Conservation (phyloP, 2,113 vertebrate genomes). For the Cephalopterus ornatus region DNA sequence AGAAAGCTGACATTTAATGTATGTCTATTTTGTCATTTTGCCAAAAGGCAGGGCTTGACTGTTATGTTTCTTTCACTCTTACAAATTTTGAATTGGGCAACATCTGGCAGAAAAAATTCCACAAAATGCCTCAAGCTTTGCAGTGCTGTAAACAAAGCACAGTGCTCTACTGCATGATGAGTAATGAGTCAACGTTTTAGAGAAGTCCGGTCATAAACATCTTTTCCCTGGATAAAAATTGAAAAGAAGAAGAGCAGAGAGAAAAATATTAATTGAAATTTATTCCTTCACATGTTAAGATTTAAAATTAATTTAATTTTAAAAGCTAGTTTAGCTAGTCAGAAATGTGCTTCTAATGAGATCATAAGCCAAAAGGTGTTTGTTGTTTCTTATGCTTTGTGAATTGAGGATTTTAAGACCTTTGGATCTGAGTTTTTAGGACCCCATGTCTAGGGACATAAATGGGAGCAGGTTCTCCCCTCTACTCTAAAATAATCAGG, state of each 20-base stretch:
- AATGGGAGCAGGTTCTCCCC: neutral
- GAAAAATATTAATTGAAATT: neutral
- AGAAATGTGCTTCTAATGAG: neutral
- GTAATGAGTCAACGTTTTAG: neutral
- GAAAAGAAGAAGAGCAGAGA: neutral
- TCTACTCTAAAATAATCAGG: neutral
- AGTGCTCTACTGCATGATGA: neutral
- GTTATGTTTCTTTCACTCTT: constrained; percentile 25
- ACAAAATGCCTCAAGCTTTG: neutral
- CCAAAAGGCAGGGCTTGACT: constrained; percentile 53
- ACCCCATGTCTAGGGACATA: neutral
- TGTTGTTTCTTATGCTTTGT: neutral
- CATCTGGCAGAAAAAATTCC: constrained; percentile 31
- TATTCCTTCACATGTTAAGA: neutral
- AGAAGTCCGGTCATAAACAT: neutral
- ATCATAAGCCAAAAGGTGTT: neutral
- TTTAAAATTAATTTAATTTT: neutral
- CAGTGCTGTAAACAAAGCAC: neutral
- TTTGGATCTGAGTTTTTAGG: neutral
- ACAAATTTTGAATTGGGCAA: constrained; percentile 24
- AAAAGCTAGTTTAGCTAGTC: neutral
- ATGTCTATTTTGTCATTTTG: constrained; percentile 71
- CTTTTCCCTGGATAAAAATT: neutral
- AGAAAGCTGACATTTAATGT: constrained; percentile 48
- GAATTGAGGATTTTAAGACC: neutral